Base-by-base conservation (phyloP, 2,888 invertebrate genomes). In the Lepidochrysops patricia region DNA sequence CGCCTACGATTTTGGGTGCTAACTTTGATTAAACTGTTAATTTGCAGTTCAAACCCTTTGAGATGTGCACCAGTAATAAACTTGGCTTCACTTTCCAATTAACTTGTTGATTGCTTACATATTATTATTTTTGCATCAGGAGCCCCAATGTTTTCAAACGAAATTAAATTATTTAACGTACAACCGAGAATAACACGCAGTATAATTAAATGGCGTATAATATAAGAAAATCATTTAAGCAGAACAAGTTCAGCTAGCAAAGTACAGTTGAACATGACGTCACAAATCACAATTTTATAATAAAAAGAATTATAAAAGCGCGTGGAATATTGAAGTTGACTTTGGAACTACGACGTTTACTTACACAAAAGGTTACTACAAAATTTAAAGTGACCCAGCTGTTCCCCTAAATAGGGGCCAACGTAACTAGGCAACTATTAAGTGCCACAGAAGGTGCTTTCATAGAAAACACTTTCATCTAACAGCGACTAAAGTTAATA, bases 11-110 rank as follows among this genome's bases (percentile, higher is more conserved):
- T 43, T 43, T 43, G 43, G 43, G 43, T 43, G 19, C 43, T 12
- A 43, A 50, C 49, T 50, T 57, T 57, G 57, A 57, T 58, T 48
- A 27, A 58, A 43, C 25, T 43, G 43, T 32, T 59, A 52, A 59
- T 52, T 49, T 50, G 58, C 35, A 32, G 27, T 19, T 52, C 32
- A 54, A 54, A 54, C 54, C 54, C 54, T 54, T 54, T 54, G 54
- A 54, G 54, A 54, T 32, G 15, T 52, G 54, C 32, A 54, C 19
- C 15, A 15, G 12, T 12, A 54, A 54, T 23, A 43, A 43, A 52
- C 13, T 52, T 26, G 52, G 52, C 52, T 52, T 52, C 52, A 27
- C 6, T 50, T 52, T 52, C 52, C 52, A 52, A 52, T 52, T 52
- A 52, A 15, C 52, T n/a, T 15, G 7, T 27, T 27, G 27, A 52